A percentile compares a stretch with the other conserved stretches of the same genome.
Conservation (phyloP, 2,888 invertebrate species). For the Ormia ochracea region DNA sequence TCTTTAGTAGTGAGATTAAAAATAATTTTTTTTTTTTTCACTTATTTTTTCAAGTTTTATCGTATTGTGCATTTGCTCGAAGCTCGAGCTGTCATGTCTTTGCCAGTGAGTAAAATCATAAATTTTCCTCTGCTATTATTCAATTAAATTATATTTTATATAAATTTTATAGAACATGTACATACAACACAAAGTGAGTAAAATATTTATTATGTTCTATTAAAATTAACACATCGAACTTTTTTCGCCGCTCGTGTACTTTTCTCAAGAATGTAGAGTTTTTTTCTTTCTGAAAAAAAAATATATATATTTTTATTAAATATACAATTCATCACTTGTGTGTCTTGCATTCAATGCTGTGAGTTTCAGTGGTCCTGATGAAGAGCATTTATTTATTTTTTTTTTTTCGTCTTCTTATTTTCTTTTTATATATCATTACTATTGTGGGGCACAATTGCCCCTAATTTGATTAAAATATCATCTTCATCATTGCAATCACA, state of each 20-base stretch:
- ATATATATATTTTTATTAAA: neutral
- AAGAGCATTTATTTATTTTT: neutral
- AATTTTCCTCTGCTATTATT: slow-evolving; percentile 27
- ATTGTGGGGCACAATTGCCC: slow-evolving; percentile 49
- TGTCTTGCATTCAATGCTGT: slow-evolving; percentile 7
- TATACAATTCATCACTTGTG: slow-evolving; percentile 50
- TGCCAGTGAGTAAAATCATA: neutral
- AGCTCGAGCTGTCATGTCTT: no score
- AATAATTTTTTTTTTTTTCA: no score
- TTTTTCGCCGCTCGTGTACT: neutral
- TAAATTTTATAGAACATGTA: slow-evolving; percentile 17
- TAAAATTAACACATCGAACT: slow-evolving; percentile 44
- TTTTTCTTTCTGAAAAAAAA: neutral
- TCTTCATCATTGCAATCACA: slow-evolving; percentile 23
- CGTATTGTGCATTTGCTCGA: no score
- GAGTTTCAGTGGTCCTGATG: neutral
- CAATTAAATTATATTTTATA: slow-evolving; percentile 20
- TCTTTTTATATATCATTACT: no score
- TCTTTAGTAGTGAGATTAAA: no score
- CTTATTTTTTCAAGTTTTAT: no score
- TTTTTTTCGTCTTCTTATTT: no score
- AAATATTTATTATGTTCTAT: slow-evolving; percentile 46
- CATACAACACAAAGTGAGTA: neutral
- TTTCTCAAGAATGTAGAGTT: neutral
- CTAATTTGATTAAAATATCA: slow-evolving; percentile 53